Evolutionary conservation across 1,140 invertebrate genomes (phyloP), one percentile per base, ranked within the genome.

Genomic region (Drosophila saltans): DNA sequence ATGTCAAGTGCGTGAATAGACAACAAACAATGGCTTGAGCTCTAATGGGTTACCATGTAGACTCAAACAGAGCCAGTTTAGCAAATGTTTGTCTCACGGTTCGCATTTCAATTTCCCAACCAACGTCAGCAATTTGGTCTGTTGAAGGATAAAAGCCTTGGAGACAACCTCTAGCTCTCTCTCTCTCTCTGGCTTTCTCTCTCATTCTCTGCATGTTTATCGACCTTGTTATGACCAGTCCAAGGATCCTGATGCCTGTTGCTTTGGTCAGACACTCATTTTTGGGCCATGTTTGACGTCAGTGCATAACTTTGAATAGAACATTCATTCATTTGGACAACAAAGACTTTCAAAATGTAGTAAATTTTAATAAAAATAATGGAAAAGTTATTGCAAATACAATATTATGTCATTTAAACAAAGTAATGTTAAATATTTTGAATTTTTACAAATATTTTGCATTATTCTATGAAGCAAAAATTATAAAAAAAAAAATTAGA

Each of bases 1-100:
- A 73, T 88, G 83, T 86, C 83, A 83, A 80, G 79, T 77, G 69
- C 69, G 69, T 66, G 57, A 55, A 58, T 55, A 52, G 55, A 64
- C 60, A 39, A 66, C 48, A 40, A 43, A 48, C 43, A 59, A 40
- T 64, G 30, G 21, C 24, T 52, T 9, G 45, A 48, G 21, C 33
- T 36, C 33, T 36, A 7, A 59, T 30, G 28, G 28, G 28, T 30
- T 30, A 41, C 16, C 41, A 26, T 60, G 48, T 55, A 39, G 4
- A 28, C 11, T 11, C 26, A 40, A 9, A 56, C 21, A 10, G 9
- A 56, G 52, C 26, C 57, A 59, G 36, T 16, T 39, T 39, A 39
- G 36, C 57, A 39, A 59, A 26, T 59, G 48, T 28, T 9, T 52
- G n/a, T 8, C 16, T 36, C 56, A 58, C n/a, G 30, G 45, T 24